Conservation (phyloP, 2,113 vertebrate species). For the Dolichallabes microphthalmus region DNA sequence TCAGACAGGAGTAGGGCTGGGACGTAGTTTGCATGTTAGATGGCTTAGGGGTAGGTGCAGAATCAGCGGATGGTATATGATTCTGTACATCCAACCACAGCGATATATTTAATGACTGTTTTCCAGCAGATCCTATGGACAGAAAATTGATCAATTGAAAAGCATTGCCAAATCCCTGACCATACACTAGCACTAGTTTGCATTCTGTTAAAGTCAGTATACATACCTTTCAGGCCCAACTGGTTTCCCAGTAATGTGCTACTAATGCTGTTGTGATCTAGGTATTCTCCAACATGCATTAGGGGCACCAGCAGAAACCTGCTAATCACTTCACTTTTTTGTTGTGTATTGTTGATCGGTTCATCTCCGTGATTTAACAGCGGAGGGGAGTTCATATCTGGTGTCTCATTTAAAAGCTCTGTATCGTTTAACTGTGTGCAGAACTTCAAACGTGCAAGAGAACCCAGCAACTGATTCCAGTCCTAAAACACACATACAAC, state of each 20-base stretch:
- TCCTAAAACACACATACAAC: conserved; percentile 60
- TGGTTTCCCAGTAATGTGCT: conserved; percentile 61
- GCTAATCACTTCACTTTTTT: conserved; percentile 24
- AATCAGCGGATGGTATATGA: conserved; percentile 43
- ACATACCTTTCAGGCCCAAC: conserved; percentile 65
- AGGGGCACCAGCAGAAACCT: conserved; percentile 65
- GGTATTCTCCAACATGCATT: conserved; percentile 36
- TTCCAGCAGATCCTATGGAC: conserved; percentile 43
- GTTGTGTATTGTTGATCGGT: conserved; percentile 38
- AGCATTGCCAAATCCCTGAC: background rate
- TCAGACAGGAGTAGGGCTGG: conserved; percentile 64
- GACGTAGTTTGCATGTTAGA: background rate
- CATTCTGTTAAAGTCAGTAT: background rate
- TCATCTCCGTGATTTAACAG: conserved; percentile 37
- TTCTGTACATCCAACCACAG: conserved; percentile 26
- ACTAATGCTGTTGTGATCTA: conserved; percentile 46
- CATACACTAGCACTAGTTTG: background rate
- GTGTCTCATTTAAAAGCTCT: conserved; percentile 44
- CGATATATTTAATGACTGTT: conserved; percentile 41
- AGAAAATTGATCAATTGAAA: background rate
- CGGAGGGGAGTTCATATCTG: conserved; percentile 32
- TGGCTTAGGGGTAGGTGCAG: background rate
- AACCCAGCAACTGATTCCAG: conserved; percentile 71
- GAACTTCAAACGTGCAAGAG: conserved; percentile 64
- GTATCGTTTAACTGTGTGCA: conserved; percentile 59